Percentiles rank a stretch among this genome's conserved stretches.
These are phyloP conservation scores for Dryadula phaetusa DNA, from an alignment of 2,888 invertebrate genomes.

Conservation along the genomic window DNA sequence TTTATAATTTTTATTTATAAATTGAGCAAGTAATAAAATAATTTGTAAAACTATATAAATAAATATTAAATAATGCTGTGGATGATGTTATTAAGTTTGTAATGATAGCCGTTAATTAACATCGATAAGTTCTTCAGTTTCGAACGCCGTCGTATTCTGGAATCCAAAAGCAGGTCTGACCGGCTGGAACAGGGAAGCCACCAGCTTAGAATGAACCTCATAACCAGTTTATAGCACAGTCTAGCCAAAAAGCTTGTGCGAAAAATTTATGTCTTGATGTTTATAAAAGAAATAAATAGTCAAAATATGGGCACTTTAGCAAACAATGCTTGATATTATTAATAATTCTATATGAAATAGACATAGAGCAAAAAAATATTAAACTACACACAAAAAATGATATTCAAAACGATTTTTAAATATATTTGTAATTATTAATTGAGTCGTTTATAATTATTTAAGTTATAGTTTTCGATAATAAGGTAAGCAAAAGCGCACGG, in stretches of 20 bases:
- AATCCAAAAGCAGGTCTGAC: constrained; percentile 73
- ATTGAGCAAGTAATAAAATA: background rate
- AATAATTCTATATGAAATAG: too few species aligned
- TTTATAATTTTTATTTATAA: background rate
- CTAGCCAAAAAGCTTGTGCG: constrained; percentile 41
- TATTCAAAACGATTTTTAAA: too few species aligned
- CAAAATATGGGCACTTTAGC: background rate
- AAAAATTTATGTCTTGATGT: constrained; percentile 5
- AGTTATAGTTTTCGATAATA: constrained; percentile 9
- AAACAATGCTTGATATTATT: background rate
- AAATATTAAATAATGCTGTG: background rate
- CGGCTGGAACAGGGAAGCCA: constrained; percentile 58
- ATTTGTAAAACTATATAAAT: background rate
- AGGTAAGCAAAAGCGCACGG: constrained; percentile 32
- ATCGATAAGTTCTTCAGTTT: constrained; percentile 67
- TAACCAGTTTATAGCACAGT: constrained; percentile 43
- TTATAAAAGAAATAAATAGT: background rate
- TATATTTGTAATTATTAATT: background rate
- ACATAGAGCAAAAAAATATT: too few species aligned
- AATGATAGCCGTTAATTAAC: constrained; percentile 47
- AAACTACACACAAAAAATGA: too few species aligned
- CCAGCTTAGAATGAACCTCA: constrained; percentile 54
- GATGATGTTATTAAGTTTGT: constrained; percentile 34
- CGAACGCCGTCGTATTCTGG: constrained; percentile 76
- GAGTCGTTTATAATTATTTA: background rate